phyloP scores from a whole-genome alignment of 2,797 vertebrate species.

The Epinephelus awoara region DNA sequence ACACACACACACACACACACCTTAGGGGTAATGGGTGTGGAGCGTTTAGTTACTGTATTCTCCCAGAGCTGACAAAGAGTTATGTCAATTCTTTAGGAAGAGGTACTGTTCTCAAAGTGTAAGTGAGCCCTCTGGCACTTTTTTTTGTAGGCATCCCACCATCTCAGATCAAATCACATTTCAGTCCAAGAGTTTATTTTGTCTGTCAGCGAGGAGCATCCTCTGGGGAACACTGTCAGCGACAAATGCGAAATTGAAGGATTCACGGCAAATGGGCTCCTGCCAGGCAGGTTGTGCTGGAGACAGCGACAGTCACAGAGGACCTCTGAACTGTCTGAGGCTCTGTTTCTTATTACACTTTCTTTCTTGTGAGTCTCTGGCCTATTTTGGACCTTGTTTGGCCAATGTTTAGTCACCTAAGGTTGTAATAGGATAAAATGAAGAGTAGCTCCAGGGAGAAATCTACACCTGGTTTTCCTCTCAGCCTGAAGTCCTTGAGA shows the following conservation, averaged over 20 bases:
- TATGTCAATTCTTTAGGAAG: slow-evolving; percentile 47
- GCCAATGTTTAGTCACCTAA: slow-evolving; percentile 68
- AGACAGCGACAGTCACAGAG: slow-evolving; percentile 61
- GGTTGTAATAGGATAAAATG: slow-evolving; percentile 57
- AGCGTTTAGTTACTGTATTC: slow-evolving; percentile 50
- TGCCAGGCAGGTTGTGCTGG: slow-evolving; percentile 57
- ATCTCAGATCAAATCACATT: slow-evolving; percentile 77
- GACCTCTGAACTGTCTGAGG: slow-evolving; percentile 64
- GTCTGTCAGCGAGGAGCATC: slow-evolving; percentile 72
- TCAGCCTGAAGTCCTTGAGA: slow-evolving; percentile 29
- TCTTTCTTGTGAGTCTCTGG: slow-evolving; percentile 44
- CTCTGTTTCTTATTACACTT: slow-evolving; percentile 55
- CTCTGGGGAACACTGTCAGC: slow-evolving; percentile 71
- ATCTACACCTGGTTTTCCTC: slow-evolving; percentile 24
- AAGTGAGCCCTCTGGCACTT: slow-evolving; percentile 56
- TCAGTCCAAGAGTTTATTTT: slow-evolving; percentile 76
- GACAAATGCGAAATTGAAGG: slow-evolving; percentile 79
- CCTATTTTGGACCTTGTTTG: slow-evolving; percentile 69
- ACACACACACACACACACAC: neutral
- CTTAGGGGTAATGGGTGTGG: slow-evolving; percentile 40
- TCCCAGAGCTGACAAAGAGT: slow-evolving; percentile 50
- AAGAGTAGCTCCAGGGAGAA: slow-evolving; percentile 44
- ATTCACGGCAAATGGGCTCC: slow-evolving; percentile 65
- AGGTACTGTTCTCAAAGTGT: slow-evolving; percentile 63
- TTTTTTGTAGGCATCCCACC: slow-evolving; percentile 40